phyloP scores from a whole-genome alignment of 1,140 invertebrate species.

The Drosophila nannoptera region DNA sequence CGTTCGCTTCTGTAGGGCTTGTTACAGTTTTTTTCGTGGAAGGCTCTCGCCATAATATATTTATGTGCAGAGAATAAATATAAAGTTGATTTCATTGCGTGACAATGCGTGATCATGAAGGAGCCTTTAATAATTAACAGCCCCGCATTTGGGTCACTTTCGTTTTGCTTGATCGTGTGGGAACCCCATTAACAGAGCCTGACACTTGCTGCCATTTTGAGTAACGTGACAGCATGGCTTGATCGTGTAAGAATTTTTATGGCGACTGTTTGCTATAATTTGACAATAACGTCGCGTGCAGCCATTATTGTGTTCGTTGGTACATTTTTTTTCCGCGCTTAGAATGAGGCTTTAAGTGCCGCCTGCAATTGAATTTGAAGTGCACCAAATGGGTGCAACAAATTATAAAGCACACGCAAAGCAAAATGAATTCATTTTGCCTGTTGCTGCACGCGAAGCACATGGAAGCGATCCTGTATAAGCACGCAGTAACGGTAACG shows the following conservation, averaged over 20 bases:
- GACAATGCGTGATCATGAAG: too few species aligned
- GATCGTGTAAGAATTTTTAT: constrained; percentile 8
- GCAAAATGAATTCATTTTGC: constrained; percentile 12
- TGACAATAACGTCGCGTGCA: constrained; percentile 14
- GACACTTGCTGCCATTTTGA: too few species aligned
- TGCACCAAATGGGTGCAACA: constrained; percentile 25
- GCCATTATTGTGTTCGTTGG: background rate
- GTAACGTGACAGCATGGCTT: background rate
- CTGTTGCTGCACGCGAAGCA: constrained; percentile 10
- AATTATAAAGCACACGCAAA: constrained; percentile 28
- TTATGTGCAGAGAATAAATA: too few species aligned
- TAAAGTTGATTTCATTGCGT: too few species aligned
- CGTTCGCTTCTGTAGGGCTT: too few species aligned
- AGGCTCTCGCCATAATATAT: too few species aligned
- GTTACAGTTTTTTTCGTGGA: background rate
- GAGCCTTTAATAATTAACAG: too few species aligned
- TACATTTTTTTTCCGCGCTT: background rate
- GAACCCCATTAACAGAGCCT: too few species aligned
- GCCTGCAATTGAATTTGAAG: constrained; percentile 30
- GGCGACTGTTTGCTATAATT: background rate
- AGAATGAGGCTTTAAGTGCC: constrained; percentile 26
- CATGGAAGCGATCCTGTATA: background rate
- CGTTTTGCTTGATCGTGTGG: too few species aligned
- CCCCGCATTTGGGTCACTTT: too few species aligned
- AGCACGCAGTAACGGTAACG: background rate